Base-by-base conservation (phyloP, 2,797 vertebrate species). In the Sarcoramphus papa region DNA sequence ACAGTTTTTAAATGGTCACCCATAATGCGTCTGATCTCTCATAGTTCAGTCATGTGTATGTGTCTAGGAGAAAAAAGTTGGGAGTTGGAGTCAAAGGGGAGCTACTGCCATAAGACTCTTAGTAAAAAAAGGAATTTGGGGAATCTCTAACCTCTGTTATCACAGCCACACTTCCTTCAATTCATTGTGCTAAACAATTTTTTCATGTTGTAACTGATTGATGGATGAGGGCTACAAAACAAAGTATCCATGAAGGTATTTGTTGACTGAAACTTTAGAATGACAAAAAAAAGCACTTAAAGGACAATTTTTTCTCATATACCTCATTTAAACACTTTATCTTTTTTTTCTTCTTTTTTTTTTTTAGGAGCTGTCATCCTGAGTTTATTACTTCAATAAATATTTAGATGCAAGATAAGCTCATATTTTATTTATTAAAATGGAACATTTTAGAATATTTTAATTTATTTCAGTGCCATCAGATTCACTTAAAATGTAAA, bases 331-430 rank as follows among this genome's bases (percentile, higher is more conserved):
- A 75, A 75, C 22, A 75, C 27, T 60, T 60, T 48, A 37, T 59
- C 25, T 10, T 68, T 76, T 25, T 67, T 25, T 67, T 37, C 41
- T 63, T n/a, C 27, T 63, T 59, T 30, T 73, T 72, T 74, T 54
- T 73, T 75, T 76, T 76, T 80, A 81, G 53, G 53, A 73, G 63
- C 53, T 78, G 43, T 82, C 60, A 64, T 63, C 20, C 41, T 69
- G 64, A 59, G 51, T 33, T 90, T 91, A 90, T 91, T 93, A 63
- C 62, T 60, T 82, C 76, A 86, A 75, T 84, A 91, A 95, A 94
- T 92, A 91, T 89, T 93, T 78, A 78, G 41, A 73, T 76, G 56
- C 76, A 51, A n/a, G 48, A 74, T 64, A 74, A 77, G 43, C 60
- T 65, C 17, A 59, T 72, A 65, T 88, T 77, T 93, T 65, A 69